Base-by-base conservation (phyloP, 2,113 vertebrate genomes). In the Pelodiscus sinensis region DNA sequence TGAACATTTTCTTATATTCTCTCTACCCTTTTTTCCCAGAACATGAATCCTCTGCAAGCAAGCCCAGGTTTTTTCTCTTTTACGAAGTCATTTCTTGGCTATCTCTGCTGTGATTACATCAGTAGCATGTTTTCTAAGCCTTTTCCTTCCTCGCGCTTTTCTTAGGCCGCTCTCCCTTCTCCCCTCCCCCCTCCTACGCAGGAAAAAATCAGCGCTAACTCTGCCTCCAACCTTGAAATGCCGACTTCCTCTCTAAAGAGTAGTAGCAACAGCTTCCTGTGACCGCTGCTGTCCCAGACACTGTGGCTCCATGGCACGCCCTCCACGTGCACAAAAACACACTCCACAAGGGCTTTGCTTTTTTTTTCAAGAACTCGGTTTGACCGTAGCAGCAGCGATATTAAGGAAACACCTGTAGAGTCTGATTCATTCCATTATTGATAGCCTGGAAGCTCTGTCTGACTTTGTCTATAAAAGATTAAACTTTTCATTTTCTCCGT, bases 291-390 rank as follows among this genome's bases (percentile, higher is more conserved):
- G 92, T 93, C 92, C 97, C 97, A 97, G 97, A 97, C 97, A 93
- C 91, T 95, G 94, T 96, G 97, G 96, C 97, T 97, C 97, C 96
- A 2, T 1, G 8, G 94, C 94, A 96, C 97, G 75, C 96, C 95
- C 94, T 95, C 92, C 80, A 38, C 29, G 7, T 82, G 90, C 94
- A 92, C 86, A 84, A 71, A 95, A 96, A 65, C 96, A 91, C 82
- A 94, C 92, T 50, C 7, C 55, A 79, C 14, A 83, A 54, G 60
- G 82, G 29, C 88, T 95, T 88, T 87, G 83, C 90, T 95, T 89
- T 31, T 84, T 92, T 15, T 50, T 81, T 82, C 93, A 84, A 55
- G 93, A 75, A 6, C 4, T 29, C 79, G 57, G 68, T 75, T 91
- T 54, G 55, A 13, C 83, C 80, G 10, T 2, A 73, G 77, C 84